Base-by-base conservation (phyloP, 2,888 invertebrate genomes). In the Phaonia tiefii region DNA sequence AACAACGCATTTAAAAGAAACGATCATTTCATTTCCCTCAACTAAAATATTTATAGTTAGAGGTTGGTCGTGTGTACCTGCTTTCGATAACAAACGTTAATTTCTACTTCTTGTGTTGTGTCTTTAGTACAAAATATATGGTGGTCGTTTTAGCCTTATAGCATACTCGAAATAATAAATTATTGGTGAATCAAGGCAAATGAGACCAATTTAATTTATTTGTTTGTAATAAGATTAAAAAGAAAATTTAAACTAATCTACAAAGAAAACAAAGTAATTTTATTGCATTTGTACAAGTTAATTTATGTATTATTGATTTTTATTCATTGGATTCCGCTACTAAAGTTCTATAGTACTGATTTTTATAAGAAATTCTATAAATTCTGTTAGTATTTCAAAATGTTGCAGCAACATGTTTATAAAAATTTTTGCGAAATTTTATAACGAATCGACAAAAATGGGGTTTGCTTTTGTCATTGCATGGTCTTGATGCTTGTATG, bases 21-120 rank as follows among this genome's bases (percentile, higher is more conserved):
- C 70, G 67, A 39, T 72, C 72, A 71, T 26, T 37, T 75, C 75
- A 71, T 46, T 49, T 37, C 31, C 25, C 67, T 22, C n/a, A 44
- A 15, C 22, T 1, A 46, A 46, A 15, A 46, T 15, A 66, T 78
- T 65, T 76, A 78, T 72, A 75, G 75, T 73, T 67, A 74, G 78
- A 81, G 78, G 75, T 78, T 81, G 54, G 13, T 20, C 22, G n/a
- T 26, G 80, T 81, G 75, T 81, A 81, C 81, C 81, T 81, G 81
- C 81, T 75, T 78, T 75, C 58, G 22, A n/a, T 63, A 70, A 17
- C 58, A 72, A 69, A 66, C 78, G 70, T 73, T 80, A 81, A 81
- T 81, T 79, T 72, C 26, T 67, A 60, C 42, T 67, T 63, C 51
- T 44, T 8, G 25, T 56, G 13, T 10, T 11, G n/a, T 31, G 26